These are phyloP conservation scores for Ammodytes dubius DNA, from an alignment of 2,113 vertebrate genomes.

Conservation along the genomic window DNA sequence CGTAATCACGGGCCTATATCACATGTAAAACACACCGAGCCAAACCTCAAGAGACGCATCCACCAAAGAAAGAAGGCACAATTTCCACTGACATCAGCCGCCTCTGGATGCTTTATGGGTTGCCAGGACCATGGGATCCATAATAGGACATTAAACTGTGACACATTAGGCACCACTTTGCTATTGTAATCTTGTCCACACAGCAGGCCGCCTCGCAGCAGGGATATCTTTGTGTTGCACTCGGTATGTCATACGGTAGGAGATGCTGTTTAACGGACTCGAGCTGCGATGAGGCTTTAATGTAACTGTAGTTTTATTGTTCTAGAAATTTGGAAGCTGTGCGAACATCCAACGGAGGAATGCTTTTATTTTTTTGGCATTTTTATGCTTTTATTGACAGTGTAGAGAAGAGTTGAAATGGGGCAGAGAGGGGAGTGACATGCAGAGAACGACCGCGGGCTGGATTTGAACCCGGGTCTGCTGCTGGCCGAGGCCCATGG, in stretches of 20 bases:
- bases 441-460: too few relatives aligned
- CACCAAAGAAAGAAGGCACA: constrained; percentile 28
- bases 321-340: not conserved
- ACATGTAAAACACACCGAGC: constrained; percentile 39
- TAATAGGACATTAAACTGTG: constrained; percentile 73
- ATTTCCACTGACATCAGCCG: constrained; percentile 42
- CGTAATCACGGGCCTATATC: constrained; percentile 24
- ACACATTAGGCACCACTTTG: constrained; percentile 67
- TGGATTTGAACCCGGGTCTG: too few relatives aligned
- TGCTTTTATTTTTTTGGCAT: not conserved
- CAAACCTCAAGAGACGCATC: constrained; percentile 13
- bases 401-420: too few relatives aligned
- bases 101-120: constrained; percentile 69
- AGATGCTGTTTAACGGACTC: constrained; percentile 28
- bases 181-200: constrained; percentile 68
- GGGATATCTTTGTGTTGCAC: constrained; percentile 24
- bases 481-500: too few relatives aligned
- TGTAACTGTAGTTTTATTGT: constrained; percentile 1
- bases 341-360: not conserved
- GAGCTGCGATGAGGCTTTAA: constrained; percentile 37
- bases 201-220: constrained; percentile 52
- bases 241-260: constrained; percentile 43
- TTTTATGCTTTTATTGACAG: too few relatives aligned
- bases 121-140: constrained; percentile 64
- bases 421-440: too few relatives aligned